Base-by-base conservation (phyloP, 2,888 invertebrate genomes). In the Rutpela maculata region DNA sequence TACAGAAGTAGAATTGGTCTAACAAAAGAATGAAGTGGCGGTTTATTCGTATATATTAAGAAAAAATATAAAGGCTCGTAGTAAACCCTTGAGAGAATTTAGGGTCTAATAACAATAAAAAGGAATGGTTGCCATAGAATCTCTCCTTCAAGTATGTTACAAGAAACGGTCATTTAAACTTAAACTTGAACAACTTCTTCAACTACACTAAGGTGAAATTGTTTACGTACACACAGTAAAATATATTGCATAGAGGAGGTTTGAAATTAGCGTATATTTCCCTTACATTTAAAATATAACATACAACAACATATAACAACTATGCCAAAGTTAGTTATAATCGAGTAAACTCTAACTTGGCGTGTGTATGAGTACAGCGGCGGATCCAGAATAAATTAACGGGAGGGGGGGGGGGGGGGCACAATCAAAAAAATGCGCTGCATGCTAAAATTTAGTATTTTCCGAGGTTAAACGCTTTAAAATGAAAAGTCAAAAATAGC, bases 101-200 rank as follows among this genome's bases (percentile, higher is more conserved):
- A 62, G 31, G 35, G 62, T 62, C 62, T 62, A 62, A 62, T 62
- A 62, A 62, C 62, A 62, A 62, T 62, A 62, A 62, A 62, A 62
- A 62, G 26, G 31, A 62, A 62, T 62, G 31, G 62, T 62, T 22
- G 62, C 26, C 15, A 26, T 31, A 31, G 62, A 17, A 31, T 31
- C 62, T 31, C 62, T 62, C 62, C 31, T 62, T 12, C 15, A 35
- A 62, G 62, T 31, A 59, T 19, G 19, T 19, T 62, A 62, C 62
- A 62, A 62, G 62, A 62, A 62, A 62, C 62, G 35, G 62, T 62
- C 62, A 62, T 62, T 62, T 62, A 62, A 62, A 62, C 62, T 62
- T 62, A 62, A 62, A 35, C 62, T 62, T n/a, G 31, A 31, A 17
- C 10, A 62, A 62, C 62, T n/a, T 62, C 31, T 26, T 26, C 11